Evolutionary conservation across 2,888 invertebrate species (phyloP).

Genomic region (Capitulum mitella): DNA sequence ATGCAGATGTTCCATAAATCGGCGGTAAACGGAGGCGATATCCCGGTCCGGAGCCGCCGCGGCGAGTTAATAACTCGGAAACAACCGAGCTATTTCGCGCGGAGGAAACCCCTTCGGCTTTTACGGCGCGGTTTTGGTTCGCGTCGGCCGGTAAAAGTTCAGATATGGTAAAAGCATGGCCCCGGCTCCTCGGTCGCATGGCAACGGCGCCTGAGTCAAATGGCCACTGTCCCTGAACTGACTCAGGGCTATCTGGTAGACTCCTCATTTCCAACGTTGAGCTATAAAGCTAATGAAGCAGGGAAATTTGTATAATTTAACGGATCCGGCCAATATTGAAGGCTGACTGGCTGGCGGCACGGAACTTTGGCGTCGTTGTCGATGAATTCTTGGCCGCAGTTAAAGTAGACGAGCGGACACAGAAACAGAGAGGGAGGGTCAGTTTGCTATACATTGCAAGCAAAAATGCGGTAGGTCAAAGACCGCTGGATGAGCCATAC

Average conservation of each 20-base stretch:
- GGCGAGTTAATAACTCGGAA: background rate
- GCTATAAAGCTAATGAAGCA: background rate
- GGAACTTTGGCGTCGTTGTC: no score
- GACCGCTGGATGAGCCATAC: no score
- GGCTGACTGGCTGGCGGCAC: no score
- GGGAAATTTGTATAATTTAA: background rate
- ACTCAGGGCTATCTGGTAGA: background rate
- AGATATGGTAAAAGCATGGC: background rate
- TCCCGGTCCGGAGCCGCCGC: background rate
- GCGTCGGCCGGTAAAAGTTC: background rate
- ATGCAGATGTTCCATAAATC: background rate
- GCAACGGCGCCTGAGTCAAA: background rate
- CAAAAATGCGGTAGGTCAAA: no score
- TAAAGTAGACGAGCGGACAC: no score
- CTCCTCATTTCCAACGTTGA: background rate
- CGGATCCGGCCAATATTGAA: no score
- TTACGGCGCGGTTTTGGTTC: background rate
- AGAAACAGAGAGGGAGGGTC: no score
- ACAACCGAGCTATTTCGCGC: background rate
- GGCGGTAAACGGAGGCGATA: background rate
- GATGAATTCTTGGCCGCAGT: no score
- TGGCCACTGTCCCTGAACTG: background rate
- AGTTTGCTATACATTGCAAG: no score
- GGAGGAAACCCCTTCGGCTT: background rate
- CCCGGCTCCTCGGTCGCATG: no score